Percentiles rank a stretch among this genome's conserved stretches.
Conservation (phyloP, 2,888 invertebrate genomes). For the Nemurella pictetii region DNA sequence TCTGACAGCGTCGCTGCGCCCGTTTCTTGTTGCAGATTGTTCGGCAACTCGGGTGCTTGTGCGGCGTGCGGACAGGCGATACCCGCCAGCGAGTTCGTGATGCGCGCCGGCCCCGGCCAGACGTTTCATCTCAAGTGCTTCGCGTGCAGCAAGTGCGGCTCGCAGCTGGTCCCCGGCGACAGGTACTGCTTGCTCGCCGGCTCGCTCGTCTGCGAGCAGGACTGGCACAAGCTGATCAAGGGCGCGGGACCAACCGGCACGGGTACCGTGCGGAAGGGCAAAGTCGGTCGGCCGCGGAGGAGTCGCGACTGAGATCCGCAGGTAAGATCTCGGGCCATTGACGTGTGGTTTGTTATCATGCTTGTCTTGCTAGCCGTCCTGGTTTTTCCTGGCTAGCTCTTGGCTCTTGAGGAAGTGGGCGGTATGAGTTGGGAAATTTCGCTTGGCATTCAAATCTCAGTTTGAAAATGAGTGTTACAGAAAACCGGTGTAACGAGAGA, state of each 20-base stretch:
- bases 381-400: too few relatives aligned
- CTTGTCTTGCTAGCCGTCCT: too few relatives aligned
- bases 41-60: constrained; percentile 87
- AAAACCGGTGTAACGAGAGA: too few relatives aligned
- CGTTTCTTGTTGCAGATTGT: constrained; percentile 59
- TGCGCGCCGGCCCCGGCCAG: constrained; percentile 75
- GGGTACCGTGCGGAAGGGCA: constrained; percentile 77
- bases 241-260: constrained; percentile 62
- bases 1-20: too few relatives aligned
- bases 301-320: constrained; percentile 78
- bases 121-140: constrained; percentile 96
- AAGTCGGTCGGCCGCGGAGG: constrained; percentile 84
- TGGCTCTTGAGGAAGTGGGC: too few relatives aligned
- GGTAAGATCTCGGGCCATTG: too few relatives aligned
- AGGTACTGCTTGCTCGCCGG: constrained; percentile 91
- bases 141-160: constrained; percentile 90
- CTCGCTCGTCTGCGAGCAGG: constrained; percentile 90
- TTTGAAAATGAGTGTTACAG: too few relatives aligned
- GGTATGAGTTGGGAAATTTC: too few relatives aligned
- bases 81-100: constrained; percentile 91
- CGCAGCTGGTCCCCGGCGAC: constrained; percentile 88
- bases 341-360: too few relatives aligned
- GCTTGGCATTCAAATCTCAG: too few relatives aligned
- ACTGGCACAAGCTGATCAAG: constrained; percentile 91
- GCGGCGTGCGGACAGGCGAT: constrained; percentile 90